Percentiles rank a stretch among this genome's conserved stretches.
phyloP scores from a whole-genome alignment of 2,888 invertebrate species.

The Prenolepis imparis region DNA sequence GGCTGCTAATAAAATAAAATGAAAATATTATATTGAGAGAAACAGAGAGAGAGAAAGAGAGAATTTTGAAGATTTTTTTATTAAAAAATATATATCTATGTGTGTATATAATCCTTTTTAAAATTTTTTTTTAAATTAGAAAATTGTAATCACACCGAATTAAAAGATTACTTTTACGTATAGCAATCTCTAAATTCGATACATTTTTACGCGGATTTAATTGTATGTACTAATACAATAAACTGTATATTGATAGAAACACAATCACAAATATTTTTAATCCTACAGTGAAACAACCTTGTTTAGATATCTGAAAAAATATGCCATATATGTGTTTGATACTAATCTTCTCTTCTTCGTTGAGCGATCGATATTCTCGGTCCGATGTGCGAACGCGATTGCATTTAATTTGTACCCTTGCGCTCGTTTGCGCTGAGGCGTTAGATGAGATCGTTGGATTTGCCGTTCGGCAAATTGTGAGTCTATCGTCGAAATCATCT shows the following conservation, averaged over 20 bases:
- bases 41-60: not conserved
- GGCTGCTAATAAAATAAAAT: constrained; percentile 24
- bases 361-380: constrained; percentile 26
- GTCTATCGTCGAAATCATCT: constrained; percentile 42
- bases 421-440: constrained; percentile 4
- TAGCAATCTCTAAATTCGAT: constrained; percentile 4
- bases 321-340: no score
- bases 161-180: not conserved
- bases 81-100: not conserved
- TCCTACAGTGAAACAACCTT: not conserved
- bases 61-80: constrained; percentile 13
- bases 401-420: constrained; percentile 37
- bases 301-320: constrained; percentile 3
- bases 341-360: not conserved
- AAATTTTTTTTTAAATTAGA: not conserved
- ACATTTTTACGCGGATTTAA: not conserved
- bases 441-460: constrained; percentile 65
- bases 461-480: constrained; percentile 53
- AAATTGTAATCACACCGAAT: not conserved
- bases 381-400: constrained; percentile 33
- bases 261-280: constrained; percentile 19
- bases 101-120: not conserved
- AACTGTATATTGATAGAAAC: not conserved
- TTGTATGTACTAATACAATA: not conserved
- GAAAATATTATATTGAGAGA: constrained; percentile 13